A percentile compares a stretch with the other conserved stretches of the same genome.
These are phyloP conservation scores for Villa cingulata DNA, from an alignment of 2,888 invertebrate genomes.

Conservation along the genomic window DNA sequence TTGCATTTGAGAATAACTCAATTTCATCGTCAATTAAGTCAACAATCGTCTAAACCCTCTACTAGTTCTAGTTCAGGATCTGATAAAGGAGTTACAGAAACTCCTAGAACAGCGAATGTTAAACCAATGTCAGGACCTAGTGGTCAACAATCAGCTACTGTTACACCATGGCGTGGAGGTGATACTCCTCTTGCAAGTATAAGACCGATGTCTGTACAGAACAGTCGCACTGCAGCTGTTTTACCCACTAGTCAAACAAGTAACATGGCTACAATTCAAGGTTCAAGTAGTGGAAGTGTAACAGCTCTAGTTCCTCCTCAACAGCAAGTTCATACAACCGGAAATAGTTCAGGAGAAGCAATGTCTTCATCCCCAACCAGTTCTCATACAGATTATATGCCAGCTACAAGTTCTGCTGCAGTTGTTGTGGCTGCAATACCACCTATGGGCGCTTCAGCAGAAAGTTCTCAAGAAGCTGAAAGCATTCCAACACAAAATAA, in stretches of 20 bases:
- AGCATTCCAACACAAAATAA: constrained; percentile 31
- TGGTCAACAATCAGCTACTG: constrained; percentile 37
- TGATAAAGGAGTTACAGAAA: constrained; percentile 45
- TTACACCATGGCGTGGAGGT: constrained; percentile 55
- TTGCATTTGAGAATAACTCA: constrained; percentile 55
- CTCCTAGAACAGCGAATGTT: constrained; percentile 76
- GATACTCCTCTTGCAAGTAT: constrained; percentile 87
- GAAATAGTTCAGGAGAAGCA: constrained; percentile 36
- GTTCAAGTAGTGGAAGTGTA: constrained; percentile 27
- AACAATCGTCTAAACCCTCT: constrained; percentile 52
- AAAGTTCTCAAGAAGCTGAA: constrained; percentile 38
- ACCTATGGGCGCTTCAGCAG: constrained; percentile 38
- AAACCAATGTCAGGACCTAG: constrained; percentile 76
- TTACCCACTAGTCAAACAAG: constrained; percentile 57
- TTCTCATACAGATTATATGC: constrained; percentile 71
- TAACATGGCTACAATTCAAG: constrained; percentile 28
- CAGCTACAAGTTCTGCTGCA: constrained; percentile 60
- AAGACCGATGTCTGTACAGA: constrained; percentile 70
- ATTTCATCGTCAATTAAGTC: constrained; percentile 50
- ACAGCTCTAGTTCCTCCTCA: constrained; percentile 46
- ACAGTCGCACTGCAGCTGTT: constrained; percentile 58
- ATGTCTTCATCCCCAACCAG: constrained; percentile 57
- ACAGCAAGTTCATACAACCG: constrained; percentile 45
- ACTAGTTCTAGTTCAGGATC: constrained; percentile 47
- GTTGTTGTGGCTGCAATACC: constrained; percentile 54